phyloP scores from a whole-genome alignment of 2,888 invertebrate species.

The Aleiodes alternator region DNA sequence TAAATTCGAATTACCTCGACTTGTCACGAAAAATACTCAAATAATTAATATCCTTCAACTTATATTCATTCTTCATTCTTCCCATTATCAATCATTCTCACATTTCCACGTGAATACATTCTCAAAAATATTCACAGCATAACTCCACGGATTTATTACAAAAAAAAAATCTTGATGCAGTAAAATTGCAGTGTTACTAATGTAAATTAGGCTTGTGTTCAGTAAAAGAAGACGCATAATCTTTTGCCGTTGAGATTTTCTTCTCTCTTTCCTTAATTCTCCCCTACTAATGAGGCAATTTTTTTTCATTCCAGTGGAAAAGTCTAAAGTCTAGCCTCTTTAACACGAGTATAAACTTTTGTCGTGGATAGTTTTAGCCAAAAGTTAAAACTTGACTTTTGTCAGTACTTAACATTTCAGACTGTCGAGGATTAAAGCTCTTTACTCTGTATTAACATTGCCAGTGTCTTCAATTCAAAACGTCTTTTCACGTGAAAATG shows the following conservation, averaged over 20 bases:
- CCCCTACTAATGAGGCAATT: constrained; percentile 53
- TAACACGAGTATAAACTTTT: constrained; percentile 47
- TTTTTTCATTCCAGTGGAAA: constrained; percentile 36
- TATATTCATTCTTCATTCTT: no score
- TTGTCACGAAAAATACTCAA: no score
- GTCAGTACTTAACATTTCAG: constrained; percentile 46
- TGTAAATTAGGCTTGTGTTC: constrained; percentile 15
- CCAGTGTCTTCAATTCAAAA: neutral
- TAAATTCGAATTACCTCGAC: no score
- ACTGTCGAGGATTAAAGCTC: constrained; percentile 24
- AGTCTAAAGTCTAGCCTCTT: constrained; percentile 42
- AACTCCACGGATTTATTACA: no score
- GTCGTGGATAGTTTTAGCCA: constrained; percentile 54
- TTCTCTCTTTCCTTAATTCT: no score
- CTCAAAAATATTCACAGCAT: no score
- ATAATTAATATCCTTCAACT: no score
- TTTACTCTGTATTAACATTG: constrained; percentile 9
- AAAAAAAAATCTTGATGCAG: constrained; percentile 2
- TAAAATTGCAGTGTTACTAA: neutral
- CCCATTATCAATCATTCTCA: no score
- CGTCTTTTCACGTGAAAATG: neutral
- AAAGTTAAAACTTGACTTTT: constrained; percentile 54
- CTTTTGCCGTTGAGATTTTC: constrained; percentile 41
- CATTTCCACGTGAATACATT: no score
- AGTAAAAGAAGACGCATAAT: constrained; percentile 38